Base-by-base conservation (phyloP, 2,888 invertebrate genomes). In the Chrysolina haemoptera region DNA sequence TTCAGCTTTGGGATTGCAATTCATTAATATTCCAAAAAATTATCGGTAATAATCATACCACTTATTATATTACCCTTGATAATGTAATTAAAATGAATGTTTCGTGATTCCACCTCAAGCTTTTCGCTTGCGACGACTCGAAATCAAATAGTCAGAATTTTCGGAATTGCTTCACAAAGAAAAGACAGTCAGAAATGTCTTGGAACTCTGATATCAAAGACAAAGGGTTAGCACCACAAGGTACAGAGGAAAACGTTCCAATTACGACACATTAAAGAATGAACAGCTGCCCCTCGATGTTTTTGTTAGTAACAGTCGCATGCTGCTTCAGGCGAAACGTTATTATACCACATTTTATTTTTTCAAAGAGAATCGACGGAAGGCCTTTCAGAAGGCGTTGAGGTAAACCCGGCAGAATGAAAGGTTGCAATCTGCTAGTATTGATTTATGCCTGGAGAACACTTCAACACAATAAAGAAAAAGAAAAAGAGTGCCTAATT, bases 301-400 rank as follows among this genome's bases (percentile, higher is more conserved):
- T 53, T 53, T 53, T 53, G 53, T 53, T 20, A 20, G 53, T 53
- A 48, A 48, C 48, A 48, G 48, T 48, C 48, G 48, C 48, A 48
- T 48, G 48, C 53, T 53, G 53, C 53, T 53, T 53, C 10, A 18
- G 20, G 53, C 12, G 18, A 11, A 53, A 53, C 53, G 20, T 18
- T 53, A n/a, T n/a, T n/a, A n/a, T n/a, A 53, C 20, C 53, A 53
- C 53, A 20, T 53, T 53, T 35, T 53, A 18, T 20, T 22, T 12
- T 20, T 53, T 20, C 10, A 16, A 48, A 48, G 53, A 10, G 18
- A 53, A 53, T 22, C 53, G 53, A 53, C 53, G 11, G 43, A 12
- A 43, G 43, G 43, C 43, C 43, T 43, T 14, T 43, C 14, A 35
- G 43, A 12, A 14, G 53, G 20, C 20, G 22, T 53, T 20, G 4